These are phyloP conservation scores for Grammomys dolichurus DNA, from an alignment of 2,113 vertebrate species.

Conservation along the genomic window DNA sequence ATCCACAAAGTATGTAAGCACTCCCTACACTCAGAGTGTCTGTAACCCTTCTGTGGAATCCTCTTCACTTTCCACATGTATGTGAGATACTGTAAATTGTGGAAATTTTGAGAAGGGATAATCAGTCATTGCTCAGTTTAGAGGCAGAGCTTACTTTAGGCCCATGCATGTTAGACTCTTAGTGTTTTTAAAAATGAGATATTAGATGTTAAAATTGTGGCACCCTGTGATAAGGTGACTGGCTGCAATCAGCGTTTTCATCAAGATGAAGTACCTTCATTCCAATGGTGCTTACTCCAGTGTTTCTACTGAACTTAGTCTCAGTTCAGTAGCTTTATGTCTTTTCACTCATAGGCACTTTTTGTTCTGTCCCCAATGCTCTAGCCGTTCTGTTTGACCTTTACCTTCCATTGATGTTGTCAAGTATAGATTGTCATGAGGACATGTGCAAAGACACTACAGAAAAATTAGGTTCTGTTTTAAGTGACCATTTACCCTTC, in stretches of 20 bases:
- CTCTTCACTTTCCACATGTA: slow-evolving; percentile 19
- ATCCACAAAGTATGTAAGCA: background rate
- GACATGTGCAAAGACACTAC: background rate
- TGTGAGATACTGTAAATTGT: slow-evolving; percentile 19
- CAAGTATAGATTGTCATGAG: background rate
- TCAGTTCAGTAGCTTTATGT: background rate
- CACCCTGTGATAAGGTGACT: background rate
- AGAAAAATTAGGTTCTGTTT: slow-evolving; percentile 26
- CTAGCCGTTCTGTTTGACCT: background rate
- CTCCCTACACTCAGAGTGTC: background rate
- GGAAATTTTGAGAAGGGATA: background rate
- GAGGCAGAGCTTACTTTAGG: background rate
- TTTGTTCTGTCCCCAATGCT: slow-evolving; percentile 3
- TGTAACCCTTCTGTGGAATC: background rate
- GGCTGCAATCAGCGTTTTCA: slow-evolving; percentile 13
- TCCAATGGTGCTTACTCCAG: background rate
- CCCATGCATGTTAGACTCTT: background rate
- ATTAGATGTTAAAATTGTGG: slow-evolving; percentile 19
- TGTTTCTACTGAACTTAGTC: slow-evolving; percentile 1
- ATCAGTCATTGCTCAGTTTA: background rate
- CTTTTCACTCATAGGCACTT: background rate
- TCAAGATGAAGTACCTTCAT: background rate
- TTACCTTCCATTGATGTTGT: background rate
- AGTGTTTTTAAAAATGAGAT: slow-evolving; percentile 49
- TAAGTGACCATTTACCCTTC: background rate